phyloP scores from a whole-genome alignment of 2,888 invertebrate genomes.

The Orchesella flavescens region DNA sequence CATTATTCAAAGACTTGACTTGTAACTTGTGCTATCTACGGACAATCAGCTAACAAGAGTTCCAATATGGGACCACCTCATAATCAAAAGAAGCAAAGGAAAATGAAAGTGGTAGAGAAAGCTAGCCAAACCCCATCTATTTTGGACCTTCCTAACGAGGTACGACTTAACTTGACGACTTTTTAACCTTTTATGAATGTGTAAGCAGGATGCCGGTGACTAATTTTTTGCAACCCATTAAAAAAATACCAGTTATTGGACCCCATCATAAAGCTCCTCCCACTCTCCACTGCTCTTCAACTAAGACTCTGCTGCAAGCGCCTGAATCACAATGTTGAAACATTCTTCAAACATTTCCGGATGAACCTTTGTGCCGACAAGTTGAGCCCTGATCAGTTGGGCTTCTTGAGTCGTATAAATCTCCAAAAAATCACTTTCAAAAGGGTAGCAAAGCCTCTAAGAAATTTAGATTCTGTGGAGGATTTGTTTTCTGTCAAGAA shows the following conservation, averaged over 20 bases:
- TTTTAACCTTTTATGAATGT: too few species aligned
- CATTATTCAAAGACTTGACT: too few species aligned
- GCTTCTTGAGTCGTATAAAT: neutral
- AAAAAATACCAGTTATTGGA: too few species aligned
- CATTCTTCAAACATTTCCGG: neutral
- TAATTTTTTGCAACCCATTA: too few species aligned
- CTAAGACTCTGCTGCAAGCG: neutral
- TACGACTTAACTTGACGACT: too few species aligned
- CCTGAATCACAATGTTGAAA: neutral
- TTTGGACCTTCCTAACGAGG: neutral
- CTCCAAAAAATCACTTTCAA: conserved; percentile 20
- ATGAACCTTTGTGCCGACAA: conserved; percentile 6
- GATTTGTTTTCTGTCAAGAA: neutral
- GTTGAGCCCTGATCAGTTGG: neutral
- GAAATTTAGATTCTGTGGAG: neutral
- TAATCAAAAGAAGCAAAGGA: too few species aligned
- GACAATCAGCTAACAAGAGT: too few species aligned
- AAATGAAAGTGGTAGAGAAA: too few species aligned
- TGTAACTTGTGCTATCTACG: too few species aligned
- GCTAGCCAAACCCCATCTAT: too few species aligned
- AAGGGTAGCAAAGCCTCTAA: conserved; percentile 10
- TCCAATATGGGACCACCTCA: too few species aligned
- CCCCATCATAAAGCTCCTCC: neutral
- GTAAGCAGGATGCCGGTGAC: too few species aligned
- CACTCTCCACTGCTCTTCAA: neutral